These are phyloP conservation scores for Arctocebus calabarensis DNA, from an alignment of 2,797 vertebrate species.

Conservation along the genomic window DNA sequence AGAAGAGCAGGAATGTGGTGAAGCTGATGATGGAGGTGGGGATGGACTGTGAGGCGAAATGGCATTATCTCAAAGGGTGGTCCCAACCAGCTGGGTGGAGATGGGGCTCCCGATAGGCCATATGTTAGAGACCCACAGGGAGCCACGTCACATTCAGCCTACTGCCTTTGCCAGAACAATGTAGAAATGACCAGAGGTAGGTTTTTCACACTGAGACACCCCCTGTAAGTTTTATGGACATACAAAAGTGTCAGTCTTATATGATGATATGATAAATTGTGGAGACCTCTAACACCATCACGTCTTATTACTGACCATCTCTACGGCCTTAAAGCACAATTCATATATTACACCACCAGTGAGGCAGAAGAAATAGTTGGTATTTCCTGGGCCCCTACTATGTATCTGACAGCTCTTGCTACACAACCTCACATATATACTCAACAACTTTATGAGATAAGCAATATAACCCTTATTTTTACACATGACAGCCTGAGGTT, in stretches of 20 bases:
- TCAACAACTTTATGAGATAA: not conserved
- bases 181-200: not conserved
- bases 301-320: rapidly evolving
- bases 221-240: no score
- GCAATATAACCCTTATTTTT: not conserved
- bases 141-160: not conserved
- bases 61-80: not conserved
- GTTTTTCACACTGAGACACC: not conserved
- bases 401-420: not conserved
- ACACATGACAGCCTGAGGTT: not conserved
- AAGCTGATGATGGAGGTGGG: not conserved
- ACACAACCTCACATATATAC: not conserved
- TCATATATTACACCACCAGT: rapidly evolving
- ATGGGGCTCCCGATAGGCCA: rapidly evolving
- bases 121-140: rapidly evolving
- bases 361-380: rapidly evolving
- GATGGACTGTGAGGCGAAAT: not conserved
- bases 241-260: not conserved
- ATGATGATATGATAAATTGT: rapidly evolving
- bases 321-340: not conserved
- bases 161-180: not conserved
- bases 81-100: not conserved
- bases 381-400: not conserved
- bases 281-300: not conserved
- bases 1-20: not conserved